Evolutionary conservation across 2,113 vertebrate genomes (phyloP).

Genomic region (Canis aureus): DNA sequence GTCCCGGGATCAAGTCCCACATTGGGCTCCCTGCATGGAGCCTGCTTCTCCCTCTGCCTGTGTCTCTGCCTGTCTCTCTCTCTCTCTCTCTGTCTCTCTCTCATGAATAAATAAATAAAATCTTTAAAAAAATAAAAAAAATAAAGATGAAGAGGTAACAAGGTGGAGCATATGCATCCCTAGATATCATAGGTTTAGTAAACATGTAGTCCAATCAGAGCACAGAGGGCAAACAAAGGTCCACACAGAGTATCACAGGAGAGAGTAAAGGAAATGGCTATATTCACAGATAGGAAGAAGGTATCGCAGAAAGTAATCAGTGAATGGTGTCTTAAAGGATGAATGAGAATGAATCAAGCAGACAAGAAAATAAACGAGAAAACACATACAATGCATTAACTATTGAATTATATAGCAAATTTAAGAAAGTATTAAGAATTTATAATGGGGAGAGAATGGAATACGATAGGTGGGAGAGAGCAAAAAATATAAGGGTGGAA

Average conservation of each 20-base stretch:
- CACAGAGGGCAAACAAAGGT: not conserved
- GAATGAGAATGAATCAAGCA: not conserved
- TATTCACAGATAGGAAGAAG: not conserved
- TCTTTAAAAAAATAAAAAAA: no score
- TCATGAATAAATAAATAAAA: no score
- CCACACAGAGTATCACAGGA: not conserved
- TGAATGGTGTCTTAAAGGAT: not conserved
- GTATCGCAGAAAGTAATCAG: not conserved
- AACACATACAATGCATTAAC: not conserved
- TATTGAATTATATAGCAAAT: not conserved
- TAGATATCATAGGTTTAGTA: not conserved
- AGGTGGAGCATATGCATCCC: not conserved
- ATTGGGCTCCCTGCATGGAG: no score
- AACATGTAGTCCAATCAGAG: not conserved
- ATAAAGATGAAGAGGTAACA: not conserved
- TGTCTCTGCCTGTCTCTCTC: no score
- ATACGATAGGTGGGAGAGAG: not conserved
- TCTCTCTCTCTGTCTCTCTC: no score
- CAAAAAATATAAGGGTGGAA: not conserved
- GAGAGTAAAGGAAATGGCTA: not conserved
- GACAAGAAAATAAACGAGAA: not conserved
- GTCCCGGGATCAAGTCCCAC: no score
- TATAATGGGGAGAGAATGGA: not conserved
- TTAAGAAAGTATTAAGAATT: constrained; percentile 4
- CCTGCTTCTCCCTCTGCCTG: no score